Evolutionary conservation across 2,888 invertebrate genomes (phyloP).

Genomic region (Ypsolopha scabrella): DNA sequence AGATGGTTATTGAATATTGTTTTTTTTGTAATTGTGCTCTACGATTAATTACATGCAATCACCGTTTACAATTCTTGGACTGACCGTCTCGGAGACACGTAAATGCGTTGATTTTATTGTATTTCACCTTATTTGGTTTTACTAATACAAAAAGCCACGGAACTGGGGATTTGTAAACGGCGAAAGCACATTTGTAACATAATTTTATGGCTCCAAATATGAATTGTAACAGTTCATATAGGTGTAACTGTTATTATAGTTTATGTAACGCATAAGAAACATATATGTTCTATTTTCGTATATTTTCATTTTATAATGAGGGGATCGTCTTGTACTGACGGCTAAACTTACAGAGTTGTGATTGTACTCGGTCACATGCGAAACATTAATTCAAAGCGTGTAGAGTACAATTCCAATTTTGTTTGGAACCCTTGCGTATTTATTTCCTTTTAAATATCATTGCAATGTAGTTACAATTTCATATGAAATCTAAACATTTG

Average conservation of each 20-base stretch:
- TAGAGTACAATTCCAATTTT: conserved; percentile 10
- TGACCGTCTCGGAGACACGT: neutral
- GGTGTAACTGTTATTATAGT: conserved; percentile 64
- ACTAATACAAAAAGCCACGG: neutral
- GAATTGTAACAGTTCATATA: conserved; percentile 56
- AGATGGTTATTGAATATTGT: neutral
- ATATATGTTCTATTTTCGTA: conserved; percentile 62
- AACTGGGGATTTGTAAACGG: neutral
- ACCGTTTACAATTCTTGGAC: neutral
- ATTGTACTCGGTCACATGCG: neutral
- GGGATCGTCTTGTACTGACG: neutral
- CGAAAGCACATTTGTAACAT: conserved; percentile 35
- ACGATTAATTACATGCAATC: neutral
- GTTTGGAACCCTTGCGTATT: conserved; percentile 25
- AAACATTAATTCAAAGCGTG: neutral
- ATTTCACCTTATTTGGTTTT: neutral
- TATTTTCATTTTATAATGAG: conserved; percentile 44
- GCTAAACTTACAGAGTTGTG: neutral
- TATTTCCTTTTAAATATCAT: conserved; percentile 28
- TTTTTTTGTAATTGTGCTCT: conserved; percentile 1
- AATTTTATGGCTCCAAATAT: conserved; percentile 45
- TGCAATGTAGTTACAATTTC: conserved; percentile 48
- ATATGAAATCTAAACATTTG: conserved; percentile 36
- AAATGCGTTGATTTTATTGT: neutral
- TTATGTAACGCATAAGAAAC: conserved; percentile 64